Evolutionary conservation across 2,113 vertebrate species (phyloP).

Genomic region (Pseudorectes ferrugineus): DNA sequence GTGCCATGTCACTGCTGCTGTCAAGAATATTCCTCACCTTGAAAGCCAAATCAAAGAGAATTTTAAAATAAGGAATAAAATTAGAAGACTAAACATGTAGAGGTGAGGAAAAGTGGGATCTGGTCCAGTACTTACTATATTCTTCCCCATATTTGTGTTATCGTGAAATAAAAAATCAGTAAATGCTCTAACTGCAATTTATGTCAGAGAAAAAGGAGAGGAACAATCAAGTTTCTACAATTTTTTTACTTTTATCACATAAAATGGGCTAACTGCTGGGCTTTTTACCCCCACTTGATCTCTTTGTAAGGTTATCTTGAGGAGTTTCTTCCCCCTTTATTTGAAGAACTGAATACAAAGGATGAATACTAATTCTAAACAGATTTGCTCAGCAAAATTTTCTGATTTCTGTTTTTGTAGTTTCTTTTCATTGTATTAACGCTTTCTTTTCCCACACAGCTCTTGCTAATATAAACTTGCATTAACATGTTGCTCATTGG

Average conservation of each 20-base stretch:
- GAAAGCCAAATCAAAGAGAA: conserved; percentile 18
- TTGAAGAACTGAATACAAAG: neutral
- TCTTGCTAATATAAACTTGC: neutral
- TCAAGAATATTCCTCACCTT: neutral
- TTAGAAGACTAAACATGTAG: neutral
- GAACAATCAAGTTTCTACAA: neutral
- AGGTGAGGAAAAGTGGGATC: neutral
- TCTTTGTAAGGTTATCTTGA: neutral
- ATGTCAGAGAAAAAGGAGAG: neutral
- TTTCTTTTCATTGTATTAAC: neutral
- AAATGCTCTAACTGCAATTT: neutral
- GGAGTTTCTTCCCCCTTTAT: neutral
- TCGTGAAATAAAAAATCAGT: neutral
- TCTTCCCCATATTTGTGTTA: neutral
- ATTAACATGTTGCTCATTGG: neutral
- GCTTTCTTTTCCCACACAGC: neutral
- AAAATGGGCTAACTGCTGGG: neutral
- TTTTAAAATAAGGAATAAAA: conserved; percentile 6
- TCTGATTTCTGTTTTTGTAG: neutral
- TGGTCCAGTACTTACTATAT: neutral
- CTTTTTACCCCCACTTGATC: neutral
- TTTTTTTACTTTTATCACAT: neutral
- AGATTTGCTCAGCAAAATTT: neutral
- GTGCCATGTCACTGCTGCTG: neutral
- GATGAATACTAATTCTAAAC: neutral